These are phyloP conservation scores for Pantala flavescens DNA, from an alignment of 1,140 invertebrate species.

Conservation along the genomic window DNA sequence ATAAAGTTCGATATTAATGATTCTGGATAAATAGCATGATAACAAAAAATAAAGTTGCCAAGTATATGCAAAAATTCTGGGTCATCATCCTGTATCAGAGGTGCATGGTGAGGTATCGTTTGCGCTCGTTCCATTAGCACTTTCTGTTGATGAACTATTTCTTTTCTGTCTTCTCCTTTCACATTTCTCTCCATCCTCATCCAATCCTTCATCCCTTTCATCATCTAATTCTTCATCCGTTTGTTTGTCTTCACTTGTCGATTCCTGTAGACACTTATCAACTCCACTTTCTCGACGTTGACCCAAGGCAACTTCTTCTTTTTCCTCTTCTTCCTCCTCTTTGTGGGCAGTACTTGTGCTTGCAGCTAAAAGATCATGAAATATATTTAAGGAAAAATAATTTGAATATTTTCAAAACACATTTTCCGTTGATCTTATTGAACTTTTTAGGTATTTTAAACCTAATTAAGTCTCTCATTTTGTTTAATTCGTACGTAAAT, in stretches of 20 bases:
- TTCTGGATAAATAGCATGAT: too few relatives aligned
- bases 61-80: background rate
- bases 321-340: background rate
- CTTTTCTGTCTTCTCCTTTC: background rate
- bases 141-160: background rate
- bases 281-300: background rate
- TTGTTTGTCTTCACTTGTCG: background rate
- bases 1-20: too few relatives aligned
- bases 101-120: background rate
- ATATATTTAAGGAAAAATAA: too few relatives aligned
- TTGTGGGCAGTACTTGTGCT: background rate
- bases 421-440: too few relatives aligned
- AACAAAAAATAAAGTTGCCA: too few relatives aligned
- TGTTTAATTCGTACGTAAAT: too few relatives aligned
- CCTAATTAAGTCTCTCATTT: too few relatives aligned
- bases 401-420: too few relatives aligned
- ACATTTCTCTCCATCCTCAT: background rate
- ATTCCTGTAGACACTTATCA: background rate
- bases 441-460: too few relatives aligned
- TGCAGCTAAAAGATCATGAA: background rate
- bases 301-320: background rate
- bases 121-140: background rate
- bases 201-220: background rate
- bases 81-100: background rate
- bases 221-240: background rate